phyloP scores from a whole-genome alignment of 2,888 invertebrate genomes.

The Creontiades dilutus region DNA sequence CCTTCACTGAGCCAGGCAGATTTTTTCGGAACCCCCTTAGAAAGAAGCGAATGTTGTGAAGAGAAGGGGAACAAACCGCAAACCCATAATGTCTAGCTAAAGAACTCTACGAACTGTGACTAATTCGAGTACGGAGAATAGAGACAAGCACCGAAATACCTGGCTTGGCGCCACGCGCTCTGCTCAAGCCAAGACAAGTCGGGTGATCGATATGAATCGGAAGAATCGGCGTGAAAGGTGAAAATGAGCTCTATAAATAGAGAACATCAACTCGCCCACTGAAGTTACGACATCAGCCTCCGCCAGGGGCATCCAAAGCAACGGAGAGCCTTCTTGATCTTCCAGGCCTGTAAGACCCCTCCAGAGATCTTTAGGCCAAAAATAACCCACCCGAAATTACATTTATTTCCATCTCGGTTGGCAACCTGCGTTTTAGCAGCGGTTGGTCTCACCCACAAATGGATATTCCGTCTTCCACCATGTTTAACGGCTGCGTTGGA shows the following conservation, averaged over 20 bases:
- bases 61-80: too few species aligned
- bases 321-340: background rate
- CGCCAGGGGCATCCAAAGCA: background rate
- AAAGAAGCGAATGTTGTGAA: too few species aligned
- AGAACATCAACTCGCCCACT: conserved; percentile 11
- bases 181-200: conserved; percentile 3
- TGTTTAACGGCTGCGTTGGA: background rate
- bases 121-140: conserved; percentile 2
- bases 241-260: conserved; percentile 15
- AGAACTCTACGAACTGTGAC: conserved; percentile 11
- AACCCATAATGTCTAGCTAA: conserved; percentile 11
- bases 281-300: background rate
- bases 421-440: background rate
- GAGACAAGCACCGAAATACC: conserved; percentile 31
- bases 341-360: conserved; percentile 12
- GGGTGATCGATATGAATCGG: conserved; percentile 18
- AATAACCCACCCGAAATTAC: background rate
- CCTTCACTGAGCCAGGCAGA: too few species aligned
- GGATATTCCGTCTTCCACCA: background rate
- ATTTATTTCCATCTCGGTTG: background rate
- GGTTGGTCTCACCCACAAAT: background rate
- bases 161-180: conserved; percentile 28
- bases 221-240: conserved; percentile 38
- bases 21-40: background rate
- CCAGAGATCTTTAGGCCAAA: background rate